A percentile compares a stretch with the other conserved stretches of the same genome.
Conservation (phyloP, 2,888 invertebrate genomes). For the Parnassius apollo region DNA sequence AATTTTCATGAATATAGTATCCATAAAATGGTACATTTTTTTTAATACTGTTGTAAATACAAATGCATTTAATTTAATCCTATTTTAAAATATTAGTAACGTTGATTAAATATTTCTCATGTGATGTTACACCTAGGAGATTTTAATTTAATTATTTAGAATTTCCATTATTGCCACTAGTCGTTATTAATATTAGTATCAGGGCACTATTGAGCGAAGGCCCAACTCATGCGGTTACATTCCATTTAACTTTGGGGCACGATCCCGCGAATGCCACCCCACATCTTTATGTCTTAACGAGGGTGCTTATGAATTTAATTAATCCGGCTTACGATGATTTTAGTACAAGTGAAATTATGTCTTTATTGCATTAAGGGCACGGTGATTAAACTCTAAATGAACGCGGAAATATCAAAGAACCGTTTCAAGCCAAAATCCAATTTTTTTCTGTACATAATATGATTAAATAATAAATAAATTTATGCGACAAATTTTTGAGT, state of each 20-base stretch:
- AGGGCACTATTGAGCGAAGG: conserved; percentile 31
- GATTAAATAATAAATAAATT: no score
- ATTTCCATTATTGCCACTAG: neutral
- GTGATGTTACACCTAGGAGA: no score
- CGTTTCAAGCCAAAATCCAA: neutral
- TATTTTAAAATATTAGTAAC: no score
- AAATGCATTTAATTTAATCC: no score
- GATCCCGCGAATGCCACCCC: conserved; percentile 42
- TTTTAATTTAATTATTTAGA: no score
- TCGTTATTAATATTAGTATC: conserved; percentile 12
- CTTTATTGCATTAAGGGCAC: conserved; percentile 32
- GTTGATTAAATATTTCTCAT: no score
- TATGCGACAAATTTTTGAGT: no score
- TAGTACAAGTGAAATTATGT: conserved; percentile 39
- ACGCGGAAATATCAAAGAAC: conserved; percentile 3
- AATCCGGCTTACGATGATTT: conserved; percentile 48
- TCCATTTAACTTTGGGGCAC: conserved; percentile 55
- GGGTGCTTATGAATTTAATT: conserved; percentile 62
- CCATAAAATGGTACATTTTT: no score
- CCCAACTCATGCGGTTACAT: conserved; percentile 46
- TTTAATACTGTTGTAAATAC: no score
- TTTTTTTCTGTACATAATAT: neutral
- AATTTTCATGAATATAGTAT: no score
- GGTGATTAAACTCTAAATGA: conserved; percentile 16
- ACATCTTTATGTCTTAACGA: conserved; percentile 49